Evolutionary conservation across 2,888 invertebrate species (phyloP), one percentile per base, ranked within the genome.

Genomic region (Matsumyia berberina): DNA sequence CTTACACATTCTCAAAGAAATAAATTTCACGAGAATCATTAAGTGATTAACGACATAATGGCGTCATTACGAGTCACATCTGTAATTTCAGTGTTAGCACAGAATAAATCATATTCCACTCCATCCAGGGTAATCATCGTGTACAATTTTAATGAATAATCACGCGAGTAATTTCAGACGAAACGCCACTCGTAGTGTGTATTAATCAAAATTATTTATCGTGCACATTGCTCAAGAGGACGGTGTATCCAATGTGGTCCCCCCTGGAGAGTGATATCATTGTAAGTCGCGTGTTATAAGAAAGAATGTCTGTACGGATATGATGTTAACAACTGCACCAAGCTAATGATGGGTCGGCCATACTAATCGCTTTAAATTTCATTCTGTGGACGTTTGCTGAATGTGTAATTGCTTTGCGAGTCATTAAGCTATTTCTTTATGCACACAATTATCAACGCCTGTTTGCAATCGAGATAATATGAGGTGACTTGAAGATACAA

Each of bases 131-230:
- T 76, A 76, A 58, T 58, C 35, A n/a, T 44, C 42, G 12, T 11
- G 15, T 46, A 35, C 31, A 53, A 46, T 57, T 37, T 44, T 8
- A 29, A 46, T 37, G 31, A 35, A 39, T 67, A 53, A 53, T 53
- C 51, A 37, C 49, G 29, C 37, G 37, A 51, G 35, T 44, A 77
- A 53, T 55, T 55, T 77, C 33, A 24, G 12, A n/a, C 6, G 8
- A 39, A 57, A 55, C 8, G 11, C 51, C 42, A 58, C 42, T 37
- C 29, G 51, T 58, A 49, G 15, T 44, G 42, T 53, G 58, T 35
- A 49, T 55, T 78, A 78, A 78, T 78, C 57, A 70, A 70, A 70
- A 70, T 78, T 64, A 78, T 64, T 78, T 62, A 70, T 46, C 53
- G 53, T 53, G 60, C 69, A 37, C 46, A 77, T 66, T 60, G 35